Percentiles rank a stretch among this genome's conserved stretches.
Conservation (phyloP, 2,888 invertebrate genomes). For the Pseudanteris insignis region DNA sequence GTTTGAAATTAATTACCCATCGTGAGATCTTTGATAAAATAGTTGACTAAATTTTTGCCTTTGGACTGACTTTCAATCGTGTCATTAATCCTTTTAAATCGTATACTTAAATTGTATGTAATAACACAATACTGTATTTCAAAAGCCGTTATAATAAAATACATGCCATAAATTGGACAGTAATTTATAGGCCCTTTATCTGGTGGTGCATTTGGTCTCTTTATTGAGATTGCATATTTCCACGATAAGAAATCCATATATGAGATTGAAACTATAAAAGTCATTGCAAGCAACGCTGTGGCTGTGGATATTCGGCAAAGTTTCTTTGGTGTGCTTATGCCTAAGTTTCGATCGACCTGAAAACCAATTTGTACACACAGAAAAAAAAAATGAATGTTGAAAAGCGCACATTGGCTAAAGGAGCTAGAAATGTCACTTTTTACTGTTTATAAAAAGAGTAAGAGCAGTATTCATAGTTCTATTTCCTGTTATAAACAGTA, state of each 20-base stretch:
- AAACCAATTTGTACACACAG: too few relatives aligned
- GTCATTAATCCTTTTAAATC: slow-evolving; percentile 70
- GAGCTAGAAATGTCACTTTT: too few relatives aligned
- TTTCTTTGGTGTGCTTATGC: slow-evolving; percentile 47
- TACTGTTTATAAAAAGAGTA: too few relatives aligned
- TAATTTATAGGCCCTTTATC: slow-evolving; percentile 68
- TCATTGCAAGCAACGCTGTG: slow-evolving; percentile 44
- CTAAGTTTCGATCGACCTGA: slow-evolving; percentile 25
- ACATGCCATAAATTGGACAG: slow-evolving; percentile 71
- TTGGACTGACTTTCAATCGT: slow-evolving; percentile 66
- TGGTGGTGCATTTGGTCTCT: slow-evolving; percentile 19
- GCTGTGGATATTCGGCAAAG: slow-evolving; percentile 52
- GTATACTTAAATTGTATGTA: slow-evolving; percentile 70
- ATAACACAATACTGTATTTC: slow-evolving; percentile 73
- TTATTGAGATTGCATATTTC: slow-evolving; percentile 45
- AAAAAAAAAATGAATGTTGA: slow-evolving; percentile 1
- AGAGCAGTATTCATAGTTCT: too few relatives aligned
- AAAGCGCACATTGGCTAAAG: too few relatives aligned
- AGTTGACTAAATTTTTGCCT: slow-evolving; percentile 48
- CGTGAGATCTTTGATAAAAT: slow-evolving; percentile 50
- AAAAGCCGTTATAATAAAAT: slow-evolving; percentile 70
- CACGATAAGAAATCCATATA: slow-evolving; percentile 54
- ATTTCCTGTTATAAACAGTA: too few relatives aligned
- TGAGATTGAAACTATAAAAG: slow-evolving; percentile 50
- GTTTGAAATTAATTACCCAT: slow-evolving; percentile 18